Conservation (phyloP, 2,888 invertebrate genomes). For the Platynereis dumerilii region DNA sequence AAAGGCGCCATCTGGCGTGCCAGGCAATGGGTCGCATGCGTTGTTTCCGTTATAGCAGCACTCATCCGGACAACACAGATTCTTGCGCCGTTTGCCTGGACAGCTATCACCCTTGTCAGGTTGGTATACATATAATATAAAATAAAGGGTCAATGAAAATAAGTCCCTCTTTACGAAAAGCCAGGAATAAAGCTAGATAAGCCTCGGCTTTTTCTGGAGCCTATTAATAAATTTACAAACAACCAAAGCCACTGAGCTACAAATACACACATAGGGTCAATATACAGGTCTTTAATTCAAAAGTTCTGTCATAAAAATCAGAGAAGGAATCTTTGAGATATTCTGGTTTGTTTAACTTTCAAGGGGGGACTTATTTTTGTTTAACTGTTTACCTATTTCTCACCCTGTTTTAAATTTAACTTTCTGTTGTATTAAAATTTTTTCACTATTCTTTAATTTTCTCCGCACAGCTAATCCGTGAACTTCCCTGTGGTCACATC, state of each 20-base stretch:
- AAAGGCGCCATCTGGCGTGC: slow-evolving; percentile 18
- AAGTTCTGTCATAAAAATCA: no score
- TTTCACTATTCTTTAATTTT: no score
- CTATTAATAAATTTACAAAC: no score
- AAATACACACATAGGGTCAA: neutral
- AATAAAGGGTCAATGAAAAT: neutral
- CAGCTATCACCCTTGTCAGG: slow-evolving; percentile 29
- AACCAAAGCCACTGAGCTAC: no score
- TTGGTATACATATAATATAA: neutral
- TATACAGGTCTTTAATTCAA: no score
- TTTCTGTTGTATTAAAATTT: slow-evolving; percentile 3
- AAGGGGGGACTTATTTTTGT: no score
- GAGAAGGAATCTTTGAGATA: no score
- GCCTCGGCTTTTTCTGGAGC: no score
- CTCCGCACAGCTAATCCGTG: slow-evolving; percentile 28
- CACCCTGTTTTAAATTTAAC: no score
- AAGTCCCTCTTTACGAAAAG: neutral
- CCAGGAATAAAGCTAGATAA: neutral
- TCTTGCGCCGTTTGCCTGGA: slow-evolving; percentile 36
- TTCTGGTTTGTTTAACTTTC: no score
- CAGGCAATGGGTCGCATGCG: slow-evolving; percentile 29
- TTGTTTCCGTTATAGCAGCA: slow-evolving; percentile 26
- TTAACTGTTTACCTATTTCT: no score
- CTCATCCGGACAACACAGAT: slow-evolving; percentile 22
- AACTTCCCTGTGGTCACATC: slow-evolving; percentile 27